Percentiles rank a stretch among this genome's conserved stretches.
These are phyloP conservation scores for Sorex fumeus DNA, from an alignment of 2,113 vertebrate species.

Conservation along the genomic window DNA sequence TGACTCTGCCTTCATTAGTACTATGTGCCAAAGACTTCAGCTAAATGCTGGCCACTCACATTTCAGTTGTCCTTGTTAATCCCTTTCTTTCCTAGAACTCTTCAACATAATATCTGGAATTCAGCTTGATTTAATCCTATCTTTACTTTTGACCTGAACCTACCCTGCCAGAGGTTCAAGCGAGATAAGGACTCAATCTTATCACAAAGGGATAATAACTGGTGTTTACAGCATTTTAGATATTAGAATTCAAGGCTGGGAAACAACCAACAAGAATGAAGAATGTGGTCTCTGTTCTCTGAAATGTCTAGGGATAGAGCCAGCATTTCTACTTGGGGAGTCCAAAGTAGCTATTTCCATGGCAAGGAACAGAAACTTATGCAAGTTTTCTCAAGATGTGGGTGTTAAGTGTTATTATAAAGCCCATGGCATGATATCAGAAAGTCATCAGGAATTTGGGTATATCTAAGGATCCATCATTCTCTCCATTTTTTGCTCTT, in stretches of 20 bases:
- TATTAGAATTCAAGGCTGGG: neutral
- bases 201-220: neutral
- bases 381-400: conserved; percentile 37
- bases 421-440: neutral
- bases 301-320: neutral
- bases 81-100: conserved; percentile 24
- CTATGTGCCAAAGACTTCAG: conserved; percentile 20
- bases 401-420: neutral
- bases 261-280: conserved; percentile 30
- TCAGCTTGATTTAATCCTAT: neutral
- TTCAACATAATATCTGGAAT: conserved; percentile 14
- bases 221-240: conserved; percentile 14
- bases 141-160: neutral
- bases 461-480: neutral
- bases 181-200: conserved; percentile 1
- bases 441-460: neutral
- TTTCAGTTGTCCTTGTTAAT: neutral
- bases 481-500: neutral
- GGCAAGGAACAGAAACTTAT: neutral
- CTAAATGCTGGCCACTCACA: conserved; percentile 17
- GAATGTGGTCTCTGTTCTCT: neutral
- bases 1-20: conserved; percentile 37
- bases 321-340: neutral
- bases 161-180: conserved; percentile 47
- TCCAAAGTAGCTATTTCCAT: neutral